Evolutionary conservation across 2,113 vertebrate genomes (phyloP).

Genomic region (Polypterus senegalus): DNA sequence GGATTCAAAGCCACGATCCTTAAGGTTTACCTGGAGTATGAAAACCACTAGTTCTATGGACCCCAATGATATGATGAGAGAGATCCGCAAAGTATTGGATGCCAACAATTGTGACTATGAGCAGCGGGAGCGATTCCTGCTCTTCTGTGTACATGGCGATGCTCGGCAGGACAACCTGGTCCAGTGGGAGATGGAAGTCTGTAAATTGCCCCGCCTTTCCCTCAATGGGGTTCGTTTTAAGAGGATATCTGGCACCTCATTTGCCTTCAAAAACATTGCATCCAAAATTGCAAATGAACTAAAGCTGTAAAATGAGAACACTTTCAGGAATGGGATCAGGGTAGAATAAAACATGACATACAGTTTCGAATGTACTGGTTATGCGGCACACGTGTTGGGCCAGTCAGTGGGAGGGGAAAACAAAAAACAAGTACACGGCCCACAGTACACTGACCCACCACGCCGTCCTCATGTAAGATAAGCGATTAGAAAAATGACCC

Average conservation of each 20-base stretch:
- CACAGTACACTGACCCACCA: background rate
- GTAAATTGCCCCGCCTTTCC: slow-evolving; percentile 83
- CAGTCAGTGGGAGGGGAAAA: slow-evolving; percentile 26
- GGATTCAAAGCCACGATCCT: slow-evolving; percentile 85
- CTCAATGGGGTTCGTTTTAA: slow-evolving; percentile 95
- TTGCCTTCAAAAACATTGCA: slow-evolving; percentile 96
- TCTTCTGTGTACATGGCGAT: slow-evolving; percentile 94
- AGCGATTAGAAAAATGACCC: slow-evolving; percentile 55
- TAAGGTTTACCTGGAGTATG: slow-evolving; percentile 97
- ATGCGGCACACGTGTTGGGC: slow-evolving; percentile 38
- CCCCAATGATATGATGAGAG: slow-evolving; percentile 91
- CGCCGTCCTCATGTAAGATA: slow-evolving; percentile 32
- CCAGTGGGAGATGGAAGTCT: slow-evolving; percentile 97
- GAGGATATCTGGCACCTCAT: slow-evolving; percentile 92
- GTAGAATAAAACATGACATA: slow-evolving; percentile 51
- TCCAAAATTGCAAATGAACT: slow-evolving; percentile 97
- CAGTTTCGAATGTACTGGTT: slow-evolving; percentile 67
- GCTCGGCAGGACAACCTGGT: slow-evolving; percentile 87
- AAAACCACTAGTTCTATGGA: slow-evolving; percentile 98
- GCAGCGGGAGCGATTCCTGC: slow-evolving; percentile 90
- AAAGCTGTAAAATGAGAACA: slow-evolving; percentile 69
- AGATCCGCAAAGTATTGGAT: slow-evolving; percentile 91
- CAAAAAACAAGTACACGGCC: slow-evolving; percentile 20
- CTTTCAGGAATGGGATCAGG: slow-evolving; percentile 48
- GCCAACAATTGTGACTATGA: slow-evolving; percentile 95